Conservation (phyloP, 2,888 invertebrate species). For the Limnephilus auricula region DNA sequence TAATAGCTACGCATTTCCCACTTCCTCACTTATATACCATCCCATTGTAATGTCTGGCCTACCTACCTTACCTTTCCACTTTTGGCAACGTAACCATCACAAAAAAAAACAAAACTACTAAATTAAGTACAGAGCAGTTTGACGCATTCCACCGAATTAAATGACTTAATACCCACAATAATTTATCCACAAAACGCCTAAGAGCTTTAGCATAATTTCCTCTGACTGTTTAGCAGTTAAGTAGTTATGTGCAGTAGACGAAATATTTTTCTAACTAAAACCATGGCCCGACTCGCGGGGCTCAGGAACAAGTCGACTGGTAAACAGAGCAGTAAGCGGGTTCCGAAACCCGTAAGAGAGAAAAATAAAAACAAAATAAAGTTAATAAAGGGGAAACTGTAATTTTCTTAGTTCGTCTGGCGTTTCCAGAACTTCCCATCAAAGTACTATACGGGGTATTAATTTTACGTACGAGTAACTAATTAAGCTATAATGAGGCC, state of each 20-base stretch:
- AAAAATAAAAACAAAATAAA: neutral
- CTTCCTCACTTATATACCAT: neutral
- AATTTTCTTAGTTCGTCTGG: neutral
- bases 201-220: neutral
- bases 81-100: neutral
- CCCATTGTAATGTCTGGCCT: neutral
- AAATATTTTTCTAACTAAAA: conserved; percentile 29
- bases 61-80: neutral
- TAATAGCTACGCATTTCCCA: neutral
- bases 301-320: neutral
- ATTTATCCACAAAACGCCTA: neutral
- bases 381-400: conserved; percentile 8
- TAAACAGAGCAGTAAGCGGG: neutral
- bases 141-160: neutral
- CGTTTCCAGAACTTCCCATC: neutral
- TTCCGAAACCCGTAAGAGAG: neutral
- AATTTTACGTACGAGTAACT: neutral
- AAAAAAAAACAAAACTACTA: neutral
- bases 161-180: neutral
- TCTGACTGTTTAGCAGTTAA: conserved; percentile 22
- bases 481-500: neutral
- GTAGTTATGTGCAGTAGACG: conserved; percentile 43
- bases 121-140: neutral
- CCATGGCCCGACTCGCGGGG: neutral
- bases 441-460: neutral